Evolutionary conservation across 2,888 invertebrate genomes (phyloP).

Genomic region (Drymonia ruficornis): DNA sequence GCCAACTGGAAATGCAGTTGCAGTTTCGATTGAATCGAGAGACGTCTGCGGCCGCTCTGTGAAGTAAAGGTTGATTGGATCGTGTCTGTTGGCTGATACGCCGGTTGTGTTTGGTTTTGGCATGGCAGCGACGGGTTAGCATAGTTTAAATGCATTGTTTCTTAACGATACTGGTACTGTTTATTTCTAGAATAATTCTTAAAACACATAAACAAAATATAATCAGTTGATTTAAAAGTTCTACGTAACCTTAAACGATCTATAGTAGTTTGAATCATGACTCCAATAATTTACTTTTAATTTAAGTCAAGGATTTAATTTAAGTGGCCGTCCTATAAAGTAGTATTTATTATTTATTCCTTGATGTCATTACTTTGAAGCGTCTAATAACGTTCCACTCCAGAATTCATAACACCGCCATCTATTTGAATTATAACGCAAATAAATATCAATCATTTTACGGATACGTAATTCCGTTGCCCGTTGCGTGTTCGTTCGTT

Average conservation of each 20-base stretch:
- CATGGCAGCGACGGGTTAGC: constrained; percentile 36
- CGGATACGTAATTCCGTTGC: neutral
- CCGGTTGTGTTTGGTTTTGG: constrained; percentile 63
- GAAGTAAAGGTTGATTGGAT: constrained; percentile 79
- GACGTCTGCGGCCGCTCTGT: constrained; percentile 77
- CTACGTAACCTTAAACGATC: too few species aligned
- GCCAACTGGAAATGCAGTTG: constrained; percentile 80
- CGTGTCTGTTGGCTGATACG: constrained; percentile 69
- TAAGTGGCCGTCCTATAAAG: too few species aligned
- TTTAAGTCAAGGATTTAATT: too few species aligned
- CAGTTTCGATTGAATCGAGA: constrained; percentile 80
- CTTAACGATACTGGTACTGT: constrained; percentile 32
- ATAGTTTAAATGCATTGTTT: constrained; percentile 42
- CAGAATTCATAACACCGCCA: neutral
- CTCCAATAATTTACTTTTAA: too few species aligned
- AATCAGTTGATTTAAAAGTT: too few species aligned
- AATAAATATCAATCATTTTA: constrained; percentile 12
- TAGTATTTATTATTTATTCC: too few species aligned
- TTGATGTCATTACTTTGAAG: too few species aligned
- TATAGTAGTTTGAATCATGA: too few species aligned
- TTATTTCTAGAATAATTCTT: constrained; percentile 12
- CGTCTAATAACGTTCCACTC: too few species aligned
- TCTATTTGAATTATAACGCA: constrained; percentile 7
- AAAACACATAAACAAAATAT: neutral
- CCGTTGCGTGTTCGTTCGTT: neutral